Conservation (phyloP, 1,140 invertebrate species). For the Drosophila nasuta region DNA sequence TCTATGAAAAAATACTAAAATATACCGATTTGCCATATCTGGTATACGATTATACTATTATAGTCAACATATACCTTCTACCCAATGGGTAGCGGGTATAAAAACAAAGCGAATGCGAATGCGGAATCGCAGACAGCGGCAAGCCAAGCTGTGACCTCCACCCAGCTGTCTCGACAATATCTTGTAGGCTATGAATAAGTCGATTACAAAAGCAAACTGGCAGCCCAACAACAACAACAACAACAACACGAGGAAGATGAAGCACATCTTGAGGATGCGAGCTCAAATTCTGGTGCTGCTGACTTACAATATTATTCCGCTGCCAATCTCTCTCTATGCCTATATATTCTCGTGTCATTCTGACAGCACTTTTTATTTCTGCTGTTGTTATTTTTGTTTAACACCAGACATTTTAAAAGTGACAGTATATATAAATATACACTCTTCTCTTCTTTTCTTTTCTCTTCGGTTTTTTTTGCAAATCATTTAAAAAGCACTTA, state of each 20-base stretch:
- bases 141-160: slow-evolving; percentile 23
- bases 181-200: slow-evolving; percentile 54
- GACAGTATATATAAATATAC: slow-evolving; percentile 9
- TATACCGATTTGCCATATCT: too few species aligned
- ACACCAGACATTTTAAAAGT: slow-evolving; percentile 35
- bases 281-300: neutral
- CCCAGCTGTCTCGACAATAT: slow-evolving; percentile 10
- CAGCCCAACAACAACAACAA: neutral
- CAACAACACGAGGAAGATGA: neutral
- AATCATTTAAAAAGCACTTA: slow-evolving; percentile 55
- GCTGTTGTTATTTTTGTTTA: slow-evolving; percentile 12
- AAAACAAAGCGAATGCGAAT: slow-evolving; percentile 34
- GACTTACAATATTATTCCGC: neutral
- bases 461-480: slow-evolving; percentile 19
- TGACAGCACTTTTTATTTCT: slow-evolving; percentile 7
- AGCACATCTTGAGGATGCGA: slow-evolving; percentile 16
- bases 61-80: too few species aligned
- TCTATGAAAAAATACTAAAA: too few species aligned
- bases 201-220: slow-evolving; percentile 52
- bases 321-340: neutral
- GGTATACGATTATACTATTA: too few species aligned
- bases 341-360: neutral
- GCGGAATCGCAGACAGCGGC: slow-evolving; percentile 28
- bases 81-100: neutral
- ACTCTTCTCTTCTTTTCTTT: too few species aligned